These are phyloP conservation scores for Phocides pigmalion DNA, from an alignment of 1,140 invertebrate genomes.

Conservation along the genomic window DNA sequence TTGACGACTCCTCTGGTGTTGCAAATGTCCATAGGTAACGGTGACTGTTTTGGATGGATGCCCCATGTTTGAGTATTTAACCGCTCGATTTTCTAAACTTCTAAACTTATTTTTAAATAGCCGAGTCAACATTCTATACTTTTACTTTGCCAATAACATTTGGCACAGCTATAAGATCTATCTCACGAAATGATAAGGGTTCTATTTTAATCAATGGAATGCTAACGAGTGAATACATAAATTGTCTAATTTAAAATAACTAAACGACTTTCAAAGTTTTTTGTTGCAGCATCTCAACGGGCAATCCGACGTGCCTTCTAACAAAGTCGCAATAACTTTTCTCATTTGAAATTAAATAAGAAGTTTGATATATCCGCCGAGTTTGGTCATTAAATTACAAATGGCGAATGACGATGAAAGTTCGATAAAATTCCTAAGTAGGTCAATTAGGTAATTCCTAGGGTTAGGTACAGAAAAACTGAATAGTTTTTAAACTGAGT, in stretches of 20 bases:
- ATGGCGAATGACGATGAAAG: not conserved
- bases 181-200: too few species aligned
- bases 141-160: too few species aligned
- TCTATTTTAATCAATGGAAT: too few species aligned
- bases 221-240: not conserved
- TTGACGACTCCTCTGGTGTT: too few species aligned
- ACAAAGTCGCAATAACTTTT: slow-evolving; percentile 16
- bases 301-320: slow-evolving; percentile 2
- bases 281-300: slow-evolving; percentile 1
- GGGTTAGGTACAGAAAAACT: not conserved
- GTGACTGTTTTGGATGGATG: too few species aligned
- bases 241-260: not conserved
- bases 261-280: slow-evolving; percentile 18
- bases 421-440: not conserved
- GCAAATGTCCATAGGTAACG: too few species aligned
- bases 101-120: too few species aligned
- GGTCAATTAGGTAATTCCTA: too few species aligned
- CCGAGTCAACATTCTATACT: too few species aligned
- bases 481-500: not conserved
- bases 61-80: too few species aligned
- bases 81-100: too few species aligned
- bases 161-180: too few species aligned
- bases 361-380: slow-evolving; percentile 15
- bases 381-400: slow-evolving; percentile 15
- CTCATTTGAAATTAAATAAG: slow-evolving; percentile 21